Base-by-base conservation (phyloP, 2,888 invertebrate genomes). In the Euproctis similis region DNA sequence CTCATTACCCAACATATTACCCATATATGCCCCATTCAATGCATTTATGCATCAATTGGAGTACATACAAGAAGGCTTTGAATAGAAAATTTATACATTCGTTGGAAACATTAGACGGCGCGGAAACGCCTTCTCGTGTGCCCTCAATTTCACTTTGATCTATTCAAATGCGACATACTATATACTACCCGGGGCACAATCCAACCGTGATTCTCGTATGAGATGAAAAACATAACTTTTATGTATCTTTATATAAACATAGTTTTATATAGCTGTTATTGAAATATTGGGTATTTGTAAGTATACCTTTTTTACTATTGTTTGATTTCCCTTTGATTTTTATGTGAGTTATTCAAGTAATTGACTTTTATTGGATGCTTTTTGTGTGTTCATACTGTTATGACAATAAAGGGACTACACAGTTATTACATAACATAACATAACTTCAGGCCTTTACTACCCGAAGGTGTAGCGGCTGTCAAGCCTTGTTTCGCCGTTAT, bases 141-240 rank as follows among this genome's bases (percentile, higher is more conserved):
- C 40, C 61, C 64, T 61, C 67, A 60, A 64, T 65, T 67, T 67
- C 62, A 56, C 62, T 65, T 62, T 61, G 60, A 61, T 59, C 56
- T 59, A 51, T 52, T 53, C 50, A 48, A 52, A 57, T 43, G 47
- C 43, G 51, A 51, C 51, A 48, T 42, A 35, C 36, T 42, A 49
- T 46, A 47, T 21, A 21, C 42, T 41, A 36, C 32, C n/a, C 36
- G 34, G 30, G 24, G 34, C 40, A 36, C 43, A 42, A 38, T 41
- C 39, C 31, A 33, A 30, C 24, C 21, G 26, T 33, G 27, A 34
- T 43, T 41, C 41, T 41, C 36, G n/a, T 41, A 36, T 34, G 30
- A 24, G 31, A 33, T 25, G 29, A 37, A 38, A 38, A 41, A 48
- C 30, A 21, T 29, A 19, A 28, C 21, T 27, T 35, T 31, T 29